Evolutionary conservation across 2,797 vertebrate genomes (phyloP).

Genomic region (Eupleurogrammus muticus): DNA sequence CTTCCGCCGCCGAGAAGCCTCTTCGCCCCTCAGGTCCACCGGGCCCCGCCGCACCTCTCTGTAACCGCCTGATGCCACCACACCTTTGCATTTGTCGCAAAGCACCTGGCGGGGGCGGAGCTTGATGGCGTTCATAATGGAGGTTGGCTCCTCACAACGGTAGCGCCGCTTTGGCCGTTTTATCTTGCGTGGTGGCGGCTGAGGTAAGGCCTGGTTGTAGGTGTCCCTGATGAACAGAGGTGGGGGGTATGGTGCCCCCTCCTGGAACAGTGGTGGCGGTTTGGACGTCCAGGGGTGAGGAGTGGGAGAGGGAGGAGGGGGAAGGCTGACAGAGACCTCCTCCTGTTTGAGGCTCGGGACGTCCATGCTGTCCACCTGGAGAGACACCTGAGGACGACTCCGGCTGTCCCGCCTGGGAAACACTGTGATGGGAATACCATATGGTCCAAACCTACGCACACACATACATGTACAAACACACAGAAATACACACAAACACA

Average conservation of each 20-base stretch:
- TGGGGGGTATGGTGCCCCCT: constrained; percentile 96
- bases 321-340: neutral
- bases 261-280: constrained; percentile 95
- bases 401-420: constrained; percentile 59
- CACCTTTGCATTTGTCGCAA: constrained; percentile 97
- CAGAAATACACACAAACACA: constrained; percentile 10
- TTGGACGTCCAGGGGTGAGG: constrained; percentile 89
- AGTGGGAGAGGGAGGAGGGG: constrained; percentile 45
- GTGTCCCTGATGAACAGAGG: constrained; percentile 99
- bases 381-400: constrained; percentile 35
- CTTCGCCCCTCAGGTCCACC: constrained; percentile 88
- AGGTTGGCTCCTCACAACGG: constrained; percentile 96
- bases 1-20: constrained; percentile 86
- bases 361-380: neutral
- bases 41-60: constrained; percentile 89
- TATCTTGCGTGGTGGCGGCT: constrained; percentile 97
- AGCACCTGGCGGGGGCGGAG: constrained; percentile 96
- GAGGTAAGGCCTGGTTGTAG: constrained; percentile 99
- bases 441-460: constrained; percentile 70
- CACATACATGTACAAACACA: neutral
- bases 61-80: constrained; percentile 89
- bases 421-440: constrained; percentile 72
- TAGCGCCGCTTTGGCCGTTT: constrained; percentile 95
- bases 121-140: constrained; percentile 98
- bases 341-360: constrained; percentile 43